Evolutionary conservation across 1,140 invertebrate genomes (phyloP).

Genomic region (Chelonus insularis): DNA sequence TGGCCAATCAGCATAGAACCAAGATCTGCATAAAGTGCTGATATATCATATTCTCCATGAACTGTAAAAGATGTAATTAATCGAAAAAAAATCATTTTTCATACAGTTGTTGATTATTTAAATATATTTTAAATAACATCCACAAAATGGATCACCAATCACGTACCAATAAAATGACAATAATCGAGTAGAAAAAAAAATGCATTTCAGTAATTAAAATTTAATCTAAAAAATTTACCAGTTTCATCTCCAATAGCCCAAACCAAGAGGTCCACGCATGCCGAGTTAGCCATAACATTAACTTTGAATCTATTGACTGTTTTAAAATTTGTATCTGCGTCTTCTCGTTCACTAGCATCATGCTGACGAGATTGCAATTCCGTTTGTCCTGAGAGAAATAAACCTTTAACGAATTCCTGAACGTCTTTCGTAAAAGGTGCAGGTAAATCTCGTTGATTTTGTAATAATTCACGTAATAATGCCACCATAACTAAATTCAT

Average conservation of each 20-base stretch:
- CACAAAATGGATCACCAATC: too few species aligned
- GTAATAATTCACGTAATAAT: slow-evolving; percentile 85
- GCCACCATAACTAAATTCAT: slow-evolving; percentile 93
- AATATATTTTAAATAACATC: background rate
- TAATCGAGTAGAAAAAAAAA: too few species aligned
- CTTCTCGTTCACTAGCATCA: slow-evolving; percentile 79
- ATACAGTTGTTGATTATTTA: background rate
- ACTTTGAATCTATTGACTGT: slow-evolving; percentile 91
- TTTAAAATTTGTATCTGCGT: slow-evolving; percentile 75
- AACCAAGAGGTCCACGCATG: slow-evolving; percentile 94
- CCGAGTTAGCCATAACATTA: slow-evolving; percentile 95
- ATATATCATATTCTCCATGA: slow-evolving; percentile 73
- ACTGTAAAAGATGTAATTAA: slow-evolving; percentile 65
- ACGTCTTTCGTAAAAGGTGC: slow-evolving; percentile 91
- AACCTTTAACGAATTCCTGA: slow-evolving; percentile 81
- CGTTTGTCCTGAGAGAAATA: slow-evolving; percentile 91
- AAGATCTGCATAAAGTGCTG: slow-evolving; percentile 73
- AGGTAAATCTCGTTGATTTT: slow-evolving; percentile 87
- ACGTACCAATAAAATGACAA: too few species aligned
- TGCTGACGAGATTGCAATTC: slow-evolving; percentile 84
- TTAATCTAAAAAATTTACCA: slow-evolving; percentile 64
- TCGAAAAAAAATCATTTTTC: too few species aligned
- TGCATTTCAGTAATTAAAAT: too few species aligned
- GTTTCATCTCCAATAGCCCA: slow-evolving; percentile 97
- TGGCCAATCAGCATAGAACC: slow-evolving; percentile 73